These are phyloP conservation scores for Eupelmus urozonus DNA, from an alignment of 2,888 invertebrate genomes.

Conservation along the genomic window DNA sequence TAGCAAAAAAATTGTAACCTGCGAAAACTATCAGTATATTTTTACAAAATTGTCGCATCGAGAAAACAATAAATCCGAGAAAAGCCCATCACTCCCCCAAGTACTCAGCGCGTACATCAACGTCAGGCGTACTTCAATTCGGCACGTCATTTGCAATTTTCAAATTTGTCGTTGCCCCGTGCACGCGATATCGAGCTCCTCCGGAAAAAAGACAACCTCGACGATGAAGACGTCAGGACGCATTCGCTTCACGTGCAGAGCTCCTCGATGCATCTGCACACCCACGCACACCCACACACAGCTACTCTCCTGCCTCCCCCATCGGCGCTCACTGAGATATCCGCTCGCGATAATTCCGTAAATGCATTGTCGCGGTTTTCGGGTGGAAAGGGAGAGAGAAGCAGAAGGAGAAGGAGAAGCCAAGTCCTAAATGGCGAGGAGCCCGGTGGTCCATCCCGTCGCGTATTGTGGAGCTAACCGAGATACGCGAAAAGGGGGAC, in stretches of 20 bases:
- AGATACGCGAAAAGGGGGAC: background rate
- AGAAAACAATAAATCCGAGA: no score
- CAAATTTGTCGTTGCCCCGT: slow-evolving; percentile 22
- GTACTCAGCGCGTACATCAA: no score
- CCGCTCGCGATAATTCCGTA: slow-evolving; percentile 40
- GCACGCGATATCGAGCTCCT: background rate
- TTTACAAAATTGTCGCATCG: no score
- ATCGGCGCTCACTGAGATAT: slow-evolving; percentile 39
- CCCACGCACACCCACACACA: background rate
- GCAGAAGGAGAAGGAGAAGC: no score
- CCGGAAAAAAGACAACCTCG: background rate
- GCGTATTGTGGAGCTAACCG: background rate
- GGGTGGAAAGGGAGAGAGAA: background rate
- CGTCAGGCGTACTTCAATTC: background rate
- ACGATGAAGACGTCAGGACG: slow-evolving; percentile 42
- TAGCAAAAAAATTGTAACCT: no score
- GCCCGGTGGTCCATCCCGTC: slow-evolving; percentile 52
- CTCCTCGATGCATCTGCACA: background rate
- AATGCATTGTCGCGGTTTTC: background rate
- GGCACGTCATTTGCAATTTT: slow-evolving; percentile 24
- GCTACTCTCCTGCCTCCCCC: background rate
- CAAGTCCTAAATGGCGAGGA: background rate
- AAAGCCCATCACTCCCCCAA: no score
- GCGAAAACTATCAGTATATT: no score
- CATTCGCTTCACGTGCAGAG: background rate